Base-by-base conservation (phyloP, 2,113 vertebrate genomes). In the Siniperca knerii region DNA sequence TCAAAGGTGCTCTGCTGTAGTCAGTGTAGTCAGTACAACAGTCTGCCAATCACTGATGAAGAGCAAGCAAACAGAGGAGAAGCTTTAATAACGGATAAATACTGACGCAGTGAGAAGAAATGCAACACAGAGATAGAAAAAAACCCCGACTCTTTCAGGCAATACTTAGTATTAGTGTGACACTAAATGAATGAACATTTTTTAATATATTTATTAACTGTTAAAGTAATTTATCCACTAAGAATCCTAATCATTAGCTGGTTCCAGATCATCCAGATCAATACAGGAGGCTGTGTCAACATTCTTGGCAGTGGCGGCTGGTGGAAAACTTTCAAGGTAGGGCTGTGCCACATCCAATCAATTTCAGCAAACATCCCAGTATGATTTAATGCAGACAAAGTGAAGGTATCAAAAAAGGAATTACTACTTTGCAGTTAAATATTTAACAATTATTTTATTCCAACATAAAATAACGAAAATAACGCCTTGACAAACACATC, bases 191-290 rank as follows among this genome's bases (percentile, higher is more conserved):
- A 58, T 69, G 12, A 10, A 33, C 4, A 15, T 35, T 25, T 16
- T 29, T 58, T 11, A 4, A 37, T 11, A 37, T 42, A 42, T 44
- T 25, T 25, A 10, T 8, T 40, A 23, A 57, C 57, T 1, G 18
- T n/a, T 50, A 8, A 50, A 23, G 40, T 20, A 1, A 72, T 55
- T 23, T 46, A 54, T 65, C 40, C 13, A 23, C 4, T 48, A 57
- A 37, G 21, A 60, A 50, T 37, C 33, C 5, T 15, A 13, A 70
- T 61, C n/a, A 68, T 46, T 29, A 18, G 15, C 35, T 40, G 40
- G 33, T 50, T 71, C 15, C 10, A 69, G 46, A 37, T 83, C 61
- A 54, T 76, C 4, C 1, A n/a, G 52, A 73, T 42, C 54, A 73
- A 23, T 40, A 65, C 29, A 72, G 0, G 16, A 50, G 18, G 7